Evolutionary conservation across 2,113 vertebrate species (phyloP).

Genomic region (Mionectes macconnelli): DNA sequence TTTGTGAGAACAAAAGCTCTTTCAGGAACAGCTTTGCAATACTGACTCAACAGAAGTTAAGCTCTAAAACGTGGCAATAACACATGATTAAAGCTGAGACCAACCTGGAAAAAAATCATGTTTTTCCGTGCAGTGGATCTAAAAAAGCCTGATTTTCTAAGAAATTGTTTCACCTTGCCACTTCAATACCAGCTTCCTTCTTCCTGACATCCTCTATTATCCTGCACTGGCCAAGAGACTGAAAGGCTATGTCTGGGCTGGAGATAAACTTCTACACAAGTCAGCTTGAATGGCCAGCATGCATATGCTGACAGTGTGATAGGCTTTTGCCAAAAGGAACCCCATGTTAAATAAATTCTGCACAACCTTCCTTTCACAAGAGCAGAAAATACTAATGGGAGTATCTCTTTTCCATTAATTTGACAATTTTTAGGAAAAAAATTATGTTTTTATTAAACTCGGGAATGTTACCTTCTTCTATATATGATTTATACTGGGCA

Average conservation of each 20-base stretch:
- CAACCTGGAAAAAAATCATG: not conserved
- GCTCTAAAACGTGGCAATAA: not conserved
- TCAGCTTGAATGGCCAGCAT: not conserved
- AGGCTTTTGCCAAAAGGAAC: not conserved
- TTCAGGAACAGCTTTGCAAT: conserved; percentile 3
- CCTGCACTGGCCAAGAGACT: not conserved
- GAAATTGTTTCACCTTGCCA: not conserved
- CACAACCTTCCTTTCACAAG: not conserved
- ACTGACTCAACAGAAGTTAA: not conserved
- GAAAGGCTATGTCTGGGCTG: not conserved
- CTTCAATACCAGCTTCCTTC: not conserved
- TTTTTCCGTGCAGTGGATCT: not conserved
- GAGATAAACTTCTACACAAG: not conserved
- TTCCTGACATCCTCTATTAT: not conserved
- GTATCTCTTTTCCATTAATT: not conserved
- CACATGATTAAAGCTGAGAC: not conserved
- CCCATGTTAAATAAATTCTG: not conserved
- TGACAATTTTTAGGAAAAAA: not conserved
- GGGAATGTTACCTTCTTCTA: not conserved
- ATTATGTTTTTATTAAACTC: not conserved
- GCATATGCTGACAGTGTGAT: not conserved
- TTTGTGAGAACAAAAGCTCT: conserved; percentile 23
- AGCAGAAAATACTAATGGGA: not conserved
- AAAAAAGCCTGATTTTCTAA: not conserved
- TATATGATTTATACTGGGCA: not conserved